Percentiles rank a stretch among this genome's conserved stretches.
Conservation (phyloP, 2,888 invertebrate species). For the Crematogaster levior region DNA sequence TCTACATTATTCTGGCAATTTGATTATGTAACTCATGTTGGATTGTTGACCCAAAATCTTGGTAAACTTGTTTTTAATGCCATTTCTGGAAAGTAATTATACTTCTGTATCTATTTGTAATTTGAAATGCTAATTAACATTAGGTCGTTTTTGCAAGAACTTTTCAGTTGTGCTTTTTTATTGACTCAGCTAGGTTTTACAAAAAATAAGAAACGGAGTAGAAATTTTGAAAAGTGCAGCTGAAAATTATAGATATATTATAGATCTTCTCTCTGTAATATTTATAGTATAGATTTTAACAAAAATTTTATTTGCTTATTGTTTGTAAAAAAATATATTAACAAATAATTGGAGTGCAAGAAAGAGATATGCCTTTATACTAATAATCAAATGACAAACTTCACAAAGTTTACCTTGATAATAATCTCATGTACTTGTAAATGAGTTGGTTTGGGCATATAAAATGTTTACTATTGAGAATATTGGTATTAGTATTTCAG, state of each 20-base stretch:
- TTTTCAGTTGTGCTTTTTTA: neutral
- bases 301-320: neutral
- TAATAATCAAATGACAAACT: neutral
- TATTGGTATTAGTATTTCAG: too few relatives aligned
- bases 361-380: neutral
- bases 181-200: neutral
- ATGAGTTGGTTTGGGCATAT: neutral
- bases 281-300: neutral
- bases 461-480: too few relatives aligned
- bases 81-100: slow-evolving; percentile 79
- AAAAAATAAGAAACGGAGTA: neutral
- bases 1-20: slow-evolving; percentile 80
- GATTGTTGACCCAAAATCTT: slow-evolving; percentile 67
- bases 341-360: slow-evolving; percentile 3
- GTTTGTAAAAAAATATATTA: neutral
- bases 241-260: neutral
- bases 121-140: slow-evolving; percentile 9
- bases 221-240: neutral
- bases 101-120: slow-evolving; percentile 51
- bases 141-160: neutral
- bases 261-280: neutral
- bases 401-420: neutral
- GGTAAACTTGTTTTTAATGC: slow-evolving; percentile 74
- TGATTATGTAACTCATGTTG: slow-evolving; percentile 74
- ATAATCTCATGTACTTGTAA: neutral